These are phyloP conservation scores for Aplocera efformata DNA, from an alignment of 2,888 invertebrate genomes.

Conservation along the genomic window DNA sequence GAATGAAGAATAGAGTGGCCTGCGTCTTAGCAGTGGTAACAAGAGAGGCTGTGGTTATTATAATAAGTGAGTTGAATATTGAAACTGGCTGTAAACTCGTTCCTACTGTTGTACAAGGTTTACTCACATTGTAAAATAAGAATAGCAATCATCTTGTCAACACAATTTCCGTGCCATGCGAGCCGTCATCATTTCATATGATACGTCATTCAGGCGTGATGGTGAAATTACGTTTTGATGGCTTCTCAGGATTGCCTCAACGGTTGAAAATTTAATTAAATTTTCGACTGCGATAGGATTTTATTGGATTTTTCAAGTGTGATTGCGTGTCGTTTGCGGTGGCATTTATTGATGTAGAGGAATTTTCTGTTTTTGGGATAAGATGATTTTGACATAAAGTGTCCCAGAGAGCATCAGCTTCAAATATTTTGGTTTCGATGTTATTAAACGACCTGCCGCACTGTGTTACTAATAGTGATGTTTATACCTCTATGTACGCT, in stretches of 20 bases:
- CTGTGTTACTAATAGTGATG: too few species aligned
- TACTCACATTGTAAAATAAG: slow-evolving; percentile 29
- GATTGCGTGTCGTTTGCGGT: slow-evolving; percentile 38
- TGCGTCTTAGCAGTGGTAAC: too few species aligned
- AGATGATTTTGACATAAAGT: too few species aligned
- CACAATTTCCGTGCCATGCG: slow-evolving; percentile 13
- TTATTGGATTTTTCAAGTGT: slow-evolving; percentile 33
- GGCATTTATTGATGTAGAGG: slow-evolving; percentile 42
- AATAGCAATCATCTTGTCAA: slow-evolving; percentile 24
- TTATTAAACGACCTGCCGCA: too few species aligned
- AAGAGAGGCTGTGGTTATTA: too few species aligned
- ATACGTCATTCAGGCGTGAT: slow-evolving; percentile 32
- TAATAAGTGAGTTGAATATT: too few species aligned
- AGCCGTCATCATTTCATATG: slow-evolving; percentile 30
- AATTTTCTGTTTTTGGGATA: too few species aligned
- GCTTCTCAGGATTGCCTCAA: slow-evolving; percentile 40
- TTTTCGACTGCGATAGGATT: slow-evolving; percentile 38
- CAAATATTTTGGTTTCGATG: too few species aligned
- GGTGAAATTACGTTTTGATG: slow-evolving; percentile 49
- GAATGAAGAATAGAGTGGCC: too few species aligned
- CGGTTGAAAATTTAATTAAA: slow-evolving; percentile 53
- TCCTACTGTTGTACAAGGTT: too few species aligned
- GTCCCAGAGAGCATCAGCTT: too few species aligned
- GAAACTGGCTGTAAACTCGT: not conserved
- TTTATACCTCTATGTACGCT: too few species aligned